Conservation (phyloP, 1,140 invertebrate species). For the Macrobrachium rosenbergii region DNA sequence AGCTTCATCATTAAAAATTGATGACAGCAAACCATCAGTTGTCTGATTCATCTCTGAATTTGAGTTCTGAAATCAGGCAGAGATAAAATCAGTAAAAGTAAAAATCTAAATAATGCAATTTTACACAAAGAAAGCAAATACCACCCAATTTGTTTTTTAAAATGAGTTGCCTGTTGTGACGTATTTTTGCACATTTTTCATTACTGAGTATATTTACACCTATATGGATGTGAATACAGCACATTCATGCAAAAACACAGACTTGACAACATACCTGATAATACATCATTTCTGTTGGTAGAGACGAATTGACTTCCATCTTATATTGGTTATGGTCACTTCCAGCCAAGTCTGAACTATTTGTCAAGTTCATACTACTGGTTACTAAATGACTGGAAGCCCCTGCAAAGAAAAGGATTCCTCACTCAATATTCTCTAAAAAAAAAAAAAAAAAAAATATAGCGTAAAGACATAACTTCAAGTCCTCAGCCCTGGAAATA, state of each 20-base stretch:
- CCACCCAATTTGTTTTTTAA: slow-evolving; percentile 71
- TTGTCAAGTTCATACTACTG: slow-evolving; percentile 56
- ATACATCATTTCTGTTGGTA: slow-evolving; percentile 58
- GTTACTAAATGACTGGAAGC: slow-evolving; percentile 56
- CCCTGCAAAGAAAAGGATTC: slow-evolving; percentile 27
- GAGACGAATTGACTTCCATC: slow-evolving; percentile 48
- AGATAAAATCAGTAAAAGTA: not conserved
- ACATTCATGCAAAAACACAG: not conserved
- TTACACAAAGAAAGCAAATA: slow-evolving; percentile 76
- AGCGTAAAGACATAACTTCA: not conserved
- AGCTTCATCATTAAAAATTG: slow-evolving; percentile 88
- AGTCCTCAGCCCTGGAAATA: not conserved
- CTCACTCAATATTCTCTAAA: not conserved
- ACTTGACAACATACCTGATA: slow-evolving; percentile 42
- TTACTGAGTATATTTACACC: not conserved
- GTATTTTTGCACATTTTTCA: not conserved
- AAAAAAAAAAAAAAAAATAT: not conserved
- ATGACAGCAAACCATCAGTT: slow-evolving; percentile 75
- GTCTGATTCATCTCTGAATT: slow-evolving; percentile 78
- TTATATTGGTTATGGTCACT: slow-evolving; percentile 56
- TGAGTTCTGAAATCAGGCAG: slow-evolving; percentile 36
- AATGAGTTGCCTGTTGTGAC: no score
- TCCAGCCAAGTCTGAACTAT: slow-evolving; percentile 53
- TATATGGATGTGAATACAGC: not conserved
- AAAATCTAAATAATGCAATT: not conserved